Evolutionary conservation across 2,888 invertebrate species (phyloP).

Genomic region (Perizoma flavofasciatum): DNA sequence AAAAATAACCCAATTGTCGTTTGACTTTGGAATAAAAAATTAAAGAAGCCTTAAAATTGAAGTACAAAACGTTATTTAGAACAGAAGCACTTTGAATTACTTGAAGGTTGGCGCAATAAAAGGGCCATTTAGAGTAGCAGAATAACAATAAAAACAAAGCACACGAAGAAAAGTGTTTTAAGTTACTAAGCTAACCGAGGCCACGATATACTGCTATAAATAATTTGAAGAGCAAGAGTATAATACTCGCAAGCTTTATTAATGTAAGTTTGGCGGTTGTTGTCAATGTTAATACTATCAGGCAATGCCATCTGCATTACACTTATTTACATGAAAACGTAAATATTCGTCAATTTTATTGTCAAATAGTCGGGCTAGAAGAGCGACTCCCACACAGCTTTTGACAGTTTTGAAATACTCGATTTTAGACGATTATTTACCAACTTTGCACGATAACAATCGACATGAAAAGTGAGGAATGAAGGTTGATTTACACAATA

Average conservation of each 20-base stretch:
- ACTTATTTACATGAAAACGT: background rate
- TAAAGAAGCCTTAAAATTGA: too few relatives aligned
- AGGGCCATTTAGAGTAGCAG: too few relatives aligned
- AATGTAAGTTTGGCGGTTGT: background rate
- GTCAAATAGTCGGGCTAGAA: slow-evolving; percentile 8
- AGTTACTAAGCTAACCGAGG: too few relatives aligned
- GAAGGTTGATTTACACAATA: background rate
- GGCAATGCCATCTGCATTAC: slow-evolving; percentile 12
- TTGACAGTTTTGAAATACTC: slow-evolving; percentile 18
- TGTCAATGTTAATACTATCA: slow-evolving; percentile 11
- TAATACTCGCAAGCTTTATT: background rate
- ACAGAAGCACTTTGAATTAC: too few relatives aligned
- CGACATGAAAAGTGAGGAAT: slow-evolving; percentile 12
- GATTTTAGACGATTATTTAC: slow-evolving; percentile 16
- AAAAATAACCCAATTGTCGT: too few relatives aligned
- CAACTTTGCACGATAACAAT: slow-evolving; percentile 22
- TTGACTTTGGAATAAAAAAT: too few relatives aligned
- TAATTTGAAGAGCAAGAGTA: too few relatives aligned
- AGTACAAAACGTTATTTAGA: too few relatives aligned
- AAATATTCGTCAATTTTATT: background rate
- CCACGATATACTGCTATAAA: too few relatives aligned
- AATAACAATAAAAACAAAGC: too few relatives aligned
- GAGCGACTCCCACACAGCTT: slow-evolving; percentile 1
- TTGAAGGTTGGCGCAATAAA: too few relatives aligned
- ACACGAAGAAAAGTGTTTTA: too few relatives aligned